Percentiles rank a stretch among this genome's conserved stretches.
These are phyloP conservation scores for Syngnathoides biaculeatus DNA, from an alignment of 2,113 vertebrate species.

Conservation along the genomic window DNA sequence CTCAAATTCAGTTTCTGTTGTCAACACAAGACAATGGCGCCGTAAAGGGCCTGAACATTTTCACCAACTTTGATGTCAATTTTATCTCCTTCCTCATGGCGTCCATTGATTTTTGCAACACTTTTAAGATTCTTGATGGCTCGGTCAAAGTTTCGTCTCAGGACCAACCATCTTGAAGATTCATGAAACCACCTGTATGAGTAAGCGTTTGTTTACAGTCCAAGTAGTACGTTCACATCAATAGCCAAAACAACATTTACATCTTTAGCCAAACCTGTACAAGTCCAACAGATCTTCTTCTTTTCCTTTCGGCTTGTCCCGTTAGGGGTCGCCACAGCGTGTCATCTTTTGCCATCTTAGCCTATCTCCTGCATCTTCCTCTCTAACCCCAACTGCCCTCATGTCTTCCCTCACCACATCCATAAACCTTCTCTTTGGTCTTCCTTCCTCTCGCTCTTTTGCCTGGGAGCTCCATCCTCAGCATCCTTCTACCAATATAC, in stretches of 20 bases:
- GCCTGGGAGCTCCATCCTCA: no score
- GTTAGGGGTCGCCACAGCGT: no score
- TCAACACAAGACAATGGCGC: background rate
- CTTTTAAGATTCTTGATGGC: conserved; percentile 77
- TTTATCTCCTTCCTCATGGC: conserved; percentile 75
- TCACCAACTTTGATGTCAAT: conserved; percentile 76
- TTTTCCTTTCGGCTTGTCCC: no score
- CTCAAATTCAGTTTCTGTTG: background rate
- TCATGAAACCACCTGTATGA: conserved; percentile 85
- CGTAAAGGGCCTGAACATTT: background rate
- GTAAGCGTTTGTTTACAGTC: background rate
- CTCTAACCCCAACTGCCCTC: no score
- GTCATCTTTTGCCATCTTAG: no score
- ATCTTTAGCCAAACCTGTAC: background rate
- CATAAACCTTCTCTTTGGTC: no score
- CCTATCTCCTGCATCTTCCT: no score
- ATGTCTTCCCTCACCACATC: no score
- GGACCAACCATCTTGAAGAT: conserved; percentile 85
- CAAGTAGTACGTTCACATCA: background rate
- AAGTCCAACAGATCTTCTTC: no score
- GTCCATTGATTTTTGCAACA: conserved; percentile 80
- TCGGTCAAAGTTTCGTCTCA: conserved; percentile 71
- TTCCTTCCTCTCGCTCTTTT: no score
- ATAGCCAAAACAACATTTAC: background rate
- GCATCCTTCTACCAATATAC: no score